Conservation (phyloP, 2,888 invertebrate genomes). For the Invenusta paracnida region DNA sequence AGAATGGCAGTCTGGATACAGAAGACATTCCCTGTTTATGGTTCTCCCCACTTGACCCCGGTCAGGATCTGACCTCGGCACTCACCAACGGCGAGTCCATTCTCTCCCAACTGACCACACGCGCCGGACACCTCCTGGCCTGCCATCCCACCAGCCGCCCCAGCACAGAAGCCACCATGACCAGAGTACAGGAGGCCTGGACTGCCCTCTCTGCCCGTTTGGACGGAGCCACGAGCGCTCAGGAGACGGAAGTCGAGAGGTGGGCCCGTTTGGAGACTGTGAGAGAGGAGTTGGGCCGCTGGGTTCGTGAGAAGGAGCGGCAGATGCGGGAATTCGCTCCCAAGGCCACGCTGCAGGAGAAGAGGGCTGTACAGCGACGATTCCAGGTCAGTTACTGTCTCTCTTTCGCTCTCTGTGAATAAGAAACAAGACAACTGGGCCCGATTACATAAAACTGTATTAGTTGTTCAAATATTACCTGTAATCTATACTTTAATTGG, state of each 20-base stretch:
- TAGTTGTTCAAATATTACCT: too few relatives aligned
- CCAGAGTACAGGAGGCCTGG: too few relatives aligned
- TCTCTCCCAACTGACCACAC: not conserved
- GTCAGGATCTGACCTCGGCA: not conserved
- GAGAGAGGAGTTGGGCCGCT: not conserved
- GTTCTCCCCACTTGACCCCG: not conserved
- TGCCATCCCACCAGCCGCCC: not conserved
- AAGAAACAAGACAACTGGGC: too few relatives aligned
- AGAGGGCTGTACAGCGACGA: not conserved
- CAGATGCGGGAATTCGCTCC: not conserved
- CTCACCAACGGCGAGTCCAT: not conserved
- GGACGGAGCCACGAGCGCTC: not conserved
- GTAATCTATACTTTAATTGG: not conserved
- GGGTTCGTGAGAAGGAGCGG: conserved; percentile 1
- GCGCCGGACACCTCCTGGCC: not conserved
- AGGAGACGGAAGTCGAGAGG: not conserved
- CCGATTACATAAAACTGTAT: too few relatives aligned
- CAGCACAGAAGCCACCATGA: too few relatives aligned
- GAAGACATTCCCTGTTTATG: too few relatives aligned
- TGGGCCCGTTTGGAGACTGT: not conserved
- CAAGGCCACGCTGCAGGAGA: conserved; percentile 7
- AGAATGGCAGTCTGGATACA: too few relatives aligned
- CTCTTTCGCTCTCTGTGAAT: too few relatives aligned
- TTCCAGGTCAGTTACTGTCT: not conserved
- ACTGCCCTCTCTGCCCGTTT: too few relatives aligned